Base-by-base conservation (phyloP, 2,888 invertebrate species). In the Suillia variegata region DNA sequence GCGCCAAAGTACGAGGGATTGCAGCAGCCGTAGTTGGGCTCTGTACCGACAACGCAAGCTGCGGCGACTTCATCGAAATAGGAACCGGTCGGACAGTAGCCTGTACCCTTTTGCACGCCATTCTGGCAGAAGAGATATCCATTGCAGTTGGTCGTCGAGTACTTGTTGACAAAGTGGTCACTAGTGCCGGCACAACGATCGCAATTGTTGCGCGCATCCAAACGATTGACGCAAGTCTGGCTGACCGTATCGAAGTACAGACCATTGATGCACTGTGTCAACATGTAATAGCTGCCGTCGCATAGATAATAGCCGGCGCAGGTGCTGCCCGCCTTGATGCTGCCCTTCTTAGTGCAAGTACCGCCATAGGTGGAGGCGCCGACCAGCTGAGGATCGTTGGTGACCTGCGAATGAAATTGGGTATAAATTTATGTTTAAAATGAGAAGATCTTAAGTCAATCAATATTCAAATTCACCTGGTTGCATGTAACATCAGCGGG, bases 231-330 rank as follows among this genome's bases (percentile, higher is more conserved):
- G 49, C 75, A 75, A 1, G n/a, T 10, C 20, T 61, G 15, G 17
- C 59, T 65, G 13, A 59, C 24, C 17, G 67, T 68, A 53, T 75
- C 68, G 38, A 53, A 63, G 53, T 60, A 75, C 4, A 54, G 52
- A 2, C 64, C 63, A 15, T 49, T 51, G 2, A 22, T 10, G 48
- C 75, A 75, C 10, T 57, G 48, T n/a, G 18, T 53, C 22, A 68
- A 58, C 15, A 56, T 45, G 24, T 62, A 72, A 2, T 53, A 24
- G 4, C 18, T 51, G n/a, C 62, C 56, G 31, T 51, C 54, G 61
- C 75, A 75, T 2, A 38, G 2, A 26, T 70, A 72, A 59, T 69
- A 75, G 33, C 70, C 65, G 17, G 63, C 56, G 26, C 75, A 75
- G 5, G 64, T 63, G 1, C 54, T 15, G 31, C 62, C 60, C 5